phyloP scores from a whole-genome alignment of 2,797 vertebrate genomes.

The Myoxocephalus aenaeus region DNA sequence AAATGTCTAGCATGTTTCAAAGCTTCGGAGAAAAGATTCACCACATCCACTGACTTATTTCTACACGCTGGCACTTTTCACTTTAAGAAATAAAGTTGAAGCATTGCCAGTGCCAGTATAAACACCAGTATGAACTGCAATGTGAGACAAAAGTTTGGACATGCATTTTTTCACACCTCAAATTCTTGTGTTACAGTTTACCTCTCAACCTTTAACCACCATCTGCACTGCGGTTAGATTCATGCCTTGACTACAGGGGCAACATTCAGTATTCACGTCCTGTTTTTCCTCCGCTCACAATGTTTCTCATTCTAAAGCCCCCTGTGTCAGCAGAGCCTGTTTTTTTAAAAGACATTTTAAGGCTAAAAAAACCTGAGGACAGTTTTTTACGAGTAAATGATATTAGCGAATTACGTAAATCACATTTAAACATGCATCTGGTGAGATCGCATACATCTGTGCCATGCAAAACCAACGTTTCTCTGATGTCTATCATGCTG shows the following conservation, averaged over 20 bases:
- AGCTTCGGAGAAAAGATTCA: not conserved
- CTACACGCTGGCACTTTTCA: conserved; percentile 19
- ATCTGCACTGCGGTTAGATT: conserved; percentile 54
- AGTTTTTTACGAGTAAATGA: not conserved
- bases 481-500: conserved; percentile 30
- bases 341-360: conserved; percentile 21
- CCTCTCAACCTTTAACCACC: conserved; percentile 34
- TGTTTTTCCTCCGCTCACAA: conserved; percentile 13
- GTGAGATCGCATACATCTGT: conserved; percentile 27
- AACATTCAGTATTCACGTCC: conserved; percentile 49
- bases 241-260: conserved; percentile 31
- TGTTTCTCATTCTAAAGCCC: conserved; percentile 19
- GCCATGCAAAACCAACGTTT: not conserved
- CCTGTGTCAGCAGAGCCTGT: conserved; percentile 29
- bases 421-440: conserved; percentile 12
- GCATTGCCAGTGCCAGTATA: conserved; percentile 30
- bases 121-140: conserved; percentile 26
- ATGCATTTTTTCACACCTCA: conserved; percentile 48
- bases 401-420: conserved; percentile 33
- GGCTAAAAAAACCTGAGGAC: not conserved
- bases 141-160: conserved; percentile 28
- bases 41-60: conserved; percentile 14
- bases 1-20: not conserved
- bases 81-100: conserved; percentile 29
- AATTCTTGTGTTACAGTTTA: conserved; percentile 50